Evolutionary conservation across 2,888 invertebrate species (phyloP), one percentile per base, ranked within the genome.

Genomic region (Athalia cordata): DNA sequence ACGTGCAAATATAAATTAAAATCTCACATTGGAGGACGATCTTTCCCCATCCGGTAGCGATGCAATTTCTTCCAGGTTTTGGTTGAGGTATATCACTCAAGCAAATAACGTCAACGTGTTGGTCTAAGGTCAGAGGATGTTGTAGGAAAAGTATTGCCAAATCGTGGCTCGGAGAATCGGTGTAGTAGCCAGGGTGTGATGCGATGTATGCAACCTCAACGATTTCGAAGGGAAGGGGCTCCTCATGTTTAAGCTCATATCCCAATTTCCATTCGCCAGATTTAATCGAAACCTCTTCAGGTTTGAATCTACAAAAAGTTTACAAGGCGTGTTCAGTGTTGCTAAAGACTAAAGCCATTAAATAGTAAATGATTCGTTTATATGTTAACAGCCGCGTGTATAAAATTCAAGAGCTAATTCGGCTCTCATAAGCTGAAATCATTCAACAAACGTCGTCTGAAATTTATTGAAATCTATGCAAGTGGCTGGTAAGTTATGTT

Each of bases 261-360:
- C 95, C 96, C 3, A 96, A 91, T 85, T 95, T 95, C 95, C 96
- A 96, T 92, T 96, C 96, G 0, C 96, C 96, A 0, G 94, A 94
- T 87, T 96, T 96, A 83, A 96, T 93, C 0, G 95, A 92, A 0
- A 96, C 91, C 86, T 96, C 95, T 82, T 91, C 91, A 11, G 95
- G 93, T 47, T 91, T 89, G 3, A 94, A 89, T 59, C 95, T 95
- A 88, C 29, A 29, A 29, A 29, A 29, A 29, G 29, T 61, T 88
- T 88, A 79, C 82, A 79, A 79, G 81, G 80, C 78, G 29, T 59
- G 57, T 8, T 47, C n/a, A 72, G 13, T 5, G 59, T 59, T 8
- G 47, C 13, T 59, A 15, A 59, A 72, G 57, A 72, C 7, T 47
- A 5, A 8, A 9, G 5, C 11, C 11, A 55, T 11, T 3, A 72